A percentile compares a stretch with the other conserved stretches of the same genome.
These are phyloP conservation scores for Chelidonichthys spinosus DNA, from an alignment of 2,797 vertebrate species.

Conservation along the genomic window DNA sequence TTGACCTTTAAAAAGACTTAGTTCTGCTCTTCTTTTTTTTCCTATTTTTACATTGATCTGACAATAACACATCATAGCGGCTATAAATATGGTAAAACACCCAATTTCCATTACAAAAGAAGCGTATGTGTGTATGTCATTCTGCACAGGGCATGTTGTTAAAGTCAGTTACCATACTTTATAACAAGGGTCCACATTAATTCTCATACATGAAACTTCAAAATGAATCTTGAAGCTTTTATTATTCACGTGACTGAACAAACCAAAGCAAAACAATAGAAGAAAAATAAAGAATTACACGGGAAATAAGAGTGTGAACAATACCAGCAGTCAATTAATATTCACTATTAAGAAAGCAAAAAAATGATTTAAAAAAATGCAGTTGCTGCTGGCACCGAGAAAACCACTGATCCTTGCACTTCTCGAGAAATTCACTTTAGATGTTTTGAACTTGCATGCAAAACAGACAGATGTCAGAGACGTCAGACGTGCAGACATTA, in stretches of 20 bases:
- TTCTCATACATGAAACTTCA: not conserved
- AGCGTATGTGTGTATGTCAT: not conserved
- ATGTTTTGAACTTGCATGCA: slow-evolving; percentile 57
- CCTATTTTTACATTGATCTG: not conserved
- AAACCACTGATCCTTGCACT: slow-evolving; percentile 34
- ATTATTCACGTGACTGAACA: not conserved
- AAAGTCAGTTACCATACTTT: not conserved
- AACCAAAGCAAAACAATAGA: not conserved
- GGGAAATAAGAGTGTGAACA: not conserved
- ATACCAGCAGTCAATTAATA: not conserved
- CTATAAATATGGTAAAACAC: not conserved
- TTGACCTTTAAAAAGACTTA: not conserved
- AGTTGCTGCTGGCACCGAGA: not conserved
- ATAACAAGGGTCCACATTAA: not conserved
- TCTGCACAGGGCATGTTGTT: not conserved
- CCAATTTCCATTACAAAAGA: not conserved
- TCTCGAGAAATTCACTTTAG: slow-evolving; percentile 62
- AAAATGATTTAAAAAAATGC: too few species aligned
- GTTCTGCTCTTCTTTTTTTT: not conserved
- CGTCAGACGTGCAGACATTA: slow-evolving; percentile 47
- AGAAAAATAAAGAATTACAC: not conserved
- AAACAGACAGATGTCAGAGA: slow-evolving; percentile 51
- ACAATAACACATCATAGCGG: not conserved
- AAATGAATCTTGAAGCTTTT: not conserved
- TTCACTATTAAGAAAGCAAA: too few species aligned